phyloP scores from a whole-genome alignment of 2,797 vertebrate species.

The Falco concolor region DNA sequence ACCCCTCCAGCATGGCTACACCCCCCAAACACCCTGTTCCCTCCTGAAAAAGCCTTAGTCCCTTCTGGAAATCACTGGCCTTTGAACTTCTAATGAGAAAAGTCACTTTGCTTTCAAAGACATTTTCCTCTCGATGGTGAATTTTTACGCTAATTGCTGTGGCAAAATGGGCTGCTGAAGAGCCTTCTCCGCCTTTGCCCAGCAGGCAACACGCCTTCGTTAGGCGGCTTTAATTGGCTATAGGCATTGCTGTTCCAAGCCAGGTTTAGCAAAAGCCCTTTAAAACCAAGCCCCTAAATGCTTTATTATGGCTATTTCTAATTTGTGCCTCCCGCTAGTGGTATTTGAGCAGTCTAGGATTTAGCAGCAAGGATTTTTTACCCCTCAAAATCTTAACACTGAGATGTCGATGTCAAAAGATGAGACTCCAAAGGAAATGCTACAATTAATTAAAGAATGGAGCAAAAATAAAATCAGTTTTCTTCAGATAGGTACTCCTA shows the following conservation, averaged over 20 bases:
- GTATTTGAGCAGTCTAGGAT: background rate
- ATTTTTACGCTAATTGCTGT: background rate
- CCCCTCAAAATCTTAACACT: background rate
- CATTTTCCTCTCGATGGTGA: background rate
- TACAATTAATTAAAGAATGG: background rate
- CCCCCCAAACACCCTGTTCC: background rate
- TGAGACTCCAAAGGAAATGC: background rate
- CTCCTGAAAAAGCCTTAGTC: constrained; percentile 37
- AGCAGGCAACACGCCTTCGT: background rate
- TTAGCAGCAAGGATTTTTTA: background rate
- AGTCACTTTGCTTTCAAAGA: constrained; percentile 9
- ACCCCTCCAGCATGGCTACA: constrained; percentile 41
- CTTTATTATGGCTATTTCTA: background rate
- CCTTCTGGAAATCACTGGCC: background rate
- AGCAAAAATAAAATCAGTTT: background rate
- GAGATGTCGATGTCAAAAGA: background rate
- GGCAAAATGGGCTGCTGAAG: background rate
- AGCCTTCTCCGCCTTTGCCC: background rate
- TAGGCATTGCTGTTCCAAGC: background rate
- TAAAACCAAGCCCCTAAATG: background rate
- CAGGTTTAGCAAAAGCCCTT: background rate
- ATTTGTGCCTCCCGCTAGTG: background rate
- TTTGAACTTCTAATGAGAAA: background rate
- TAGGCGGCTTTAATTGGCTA: background rate
- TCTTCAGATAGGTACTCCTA: background rate